Evolutionary conservation across 2,888 invertebrate species (phyloP).

Genomic region (Drosophila pegasa): DNA sequence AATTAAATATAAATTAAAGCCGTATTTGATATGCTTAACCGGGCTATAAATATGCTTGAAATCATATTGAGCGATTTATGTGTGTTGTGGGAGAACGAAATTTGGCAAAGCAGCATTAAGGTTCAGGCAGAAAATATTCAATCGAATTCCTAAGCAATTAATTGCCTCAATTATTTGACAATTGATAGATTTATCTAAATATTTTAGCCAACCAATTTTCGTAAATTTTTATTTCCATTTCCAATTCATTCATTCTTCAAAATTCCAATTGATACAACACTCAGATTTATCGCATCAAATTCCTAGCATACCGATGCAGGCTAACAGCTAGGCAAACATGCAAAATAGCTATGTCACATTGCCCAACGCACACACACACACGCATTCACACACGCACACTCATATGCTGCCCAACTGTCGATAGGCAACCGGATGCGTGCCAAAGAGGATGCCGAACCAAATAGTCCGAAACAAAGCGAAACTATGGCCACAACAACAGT

Average conservation of each 20-base stretch:
- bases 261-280: neutral
- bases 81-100: neutral
- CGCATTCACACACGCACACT: neutral
- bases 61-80: neutral
- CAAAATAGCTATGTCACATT: constrained; percentile 15
- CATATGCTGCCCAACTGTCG: constrained; percentile 8
- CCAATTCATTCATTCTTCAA: neutral
- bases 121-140: neutral
- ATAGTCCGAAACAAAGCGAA: constrained; percentile 37
- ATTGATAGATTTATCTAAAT: neutral
- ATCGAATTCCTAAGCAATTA: neutral
- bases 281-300: neutral
- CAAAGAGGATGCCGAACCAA: constrained; percentile 10
- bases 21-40: neutral
- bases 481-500: constrained; percentile 29
- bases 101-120: neutral
- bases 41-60: neutral
- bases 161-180: neutral
- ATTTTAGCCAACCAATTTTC: neutral
- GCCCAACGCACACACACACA: neutral
- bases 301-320: neutral
- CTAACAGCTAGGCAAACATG: constrained; percentile 12
- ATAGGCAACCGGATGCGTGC: constrained; percentile 30
- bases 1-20: constrained; percentile 17
- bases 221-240: neutral